Base-by-base conservation (phyloP, 2,888 invertebrate genomes). In the Eupithecia tripunctaria region DNA sequence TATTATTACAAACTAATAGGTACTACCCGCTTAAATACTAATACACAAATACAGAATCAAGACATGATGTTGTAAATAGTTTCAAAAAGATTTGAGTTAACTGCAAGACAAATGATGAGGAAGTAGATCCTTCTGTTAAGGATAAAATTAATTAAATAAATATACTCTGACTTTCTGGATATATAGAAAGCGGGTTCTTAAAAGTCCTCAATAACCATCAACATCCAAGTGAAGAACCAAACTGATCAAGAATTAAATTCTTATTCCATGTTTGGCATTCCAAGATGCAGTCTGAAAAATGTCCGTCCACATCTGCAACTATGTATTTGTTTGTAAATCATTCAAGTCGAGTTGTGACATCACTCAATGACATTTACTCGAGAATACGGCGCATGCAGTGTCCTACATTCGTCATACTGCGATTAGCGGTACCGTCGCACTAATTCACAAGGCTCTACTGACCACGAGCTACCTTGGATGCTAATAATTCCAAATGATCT, bases 381-480 rank as follows among this genome's bases (percentile, higher is more conserved):
- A 64, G 62, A 63, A 36, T 32, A 41, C 67, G n/a, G 64, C 15
- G 32, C 63, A 63, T 63, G 29, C 29, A 63, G 63, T 63, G 74
- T 72, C 74, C 71, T 74, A 74, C 71, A 74, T 70, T 74, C 74
- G 72, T 74, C 71, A 74, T 74, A 71, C 38, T 59, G 56, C 69
- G 67, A 74, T 74, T 74, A 74, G 74, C 70, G 74, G 74, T 72
- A 71, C 69, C 65, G 67, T 63, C 70, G 71, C 81, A 82, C 87
- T 91, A 90, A 92, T 92, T 87, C 81, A 86, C 93, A 93, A 94
- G 94, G 94, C 84, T 92, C 85, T 76, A 73, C 71, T 67, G 80
- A 79, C 86, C 93, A 93, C 93, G 93, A 87, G 86, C 85, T 85
- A 85, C 92, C 93, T 93, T 93, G 92, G 88, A 81, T 82, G 84